Evolutionary conservation across 1,140 invertebrate species (phyloP), one percentile per base, ranked within the genome.

Genomic region (Neodiprion lecontei): DNA sequence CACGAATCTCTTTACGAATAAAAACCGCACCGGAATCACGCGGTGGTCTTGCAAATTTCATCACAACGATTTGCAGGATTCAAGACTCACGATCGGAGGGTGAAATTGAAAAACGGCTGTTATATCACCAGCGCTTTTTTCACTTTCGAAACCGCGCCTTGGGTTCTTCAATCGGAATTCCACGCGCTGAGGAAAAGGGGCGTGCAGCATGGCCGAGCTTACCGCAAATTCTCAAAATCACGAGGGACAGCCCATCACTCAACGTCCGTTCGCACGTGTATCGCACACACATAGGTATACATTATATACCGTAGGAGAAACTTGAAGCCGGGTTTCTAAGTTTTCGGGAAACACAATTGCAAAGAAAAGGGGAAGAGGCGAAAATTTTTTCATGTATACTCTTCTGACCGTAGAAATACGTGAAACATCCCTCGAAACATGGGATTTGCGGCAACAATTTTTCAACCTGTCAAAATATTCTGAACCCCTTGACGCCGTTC

Each of bases 381-480:
- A 11, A 61, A 40, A 40, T 40, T 40, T 40, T 1, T 40, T 40
- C 28, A 5, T 40, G 28, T 40, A 40, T 40, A 40, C 28, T 40
- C 28, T 0, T 5, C 28, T 40, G 5, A 40, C 28, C 28, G 5
- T 40, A 40, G 28, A 40, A 40, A 40, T 40, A 40, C 28, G 28
- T 3, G 28, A 5, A 61, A 40, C 28, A 40, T 40, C 28, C 28
- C 28, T 40, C n/a, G 53, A 17, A 61, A 61, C 53, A 61, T 9
- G 53, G 53, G 53, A 61, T 61, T 61, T 61, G 53, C 9, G 11
- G 5, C 2, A 61, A 61, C 53, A 61, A 61, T 61, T 61, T 61
- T 61, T 61, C 53, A 61, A 61, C 53, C 53, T 61, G 53, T 61
- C 53, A 61, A 61, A 61, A 61, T 61, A 61, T 14, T 17, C 53